phyloP scores from a whole-genome alignment of 2,113 vertebrate genomes.

The Nyctibius bracteatus region DNA sequence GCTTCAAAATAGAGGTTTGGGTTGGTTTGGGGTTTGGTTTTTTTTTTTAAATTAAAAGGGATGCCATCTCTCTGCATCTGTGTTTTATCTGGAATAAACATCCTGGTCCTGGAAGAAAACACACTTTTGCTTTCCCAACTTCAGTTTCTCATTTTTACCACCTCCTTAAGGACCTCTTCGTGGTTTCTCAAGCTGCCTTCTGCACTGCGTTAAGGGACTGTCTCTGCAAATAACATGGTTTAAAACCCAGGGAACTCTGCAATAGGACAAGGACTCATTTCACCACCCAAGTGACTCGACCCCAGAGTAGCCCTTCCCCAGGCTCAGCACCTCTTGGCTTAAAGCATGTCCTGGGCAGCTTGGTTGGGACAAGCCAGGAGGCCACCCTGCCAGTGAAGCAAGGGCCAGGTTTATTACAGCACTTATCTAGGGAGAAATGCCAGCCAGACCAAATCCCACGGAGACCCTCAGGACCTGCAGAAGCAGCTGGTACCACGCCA shows the following conservation, averaged over 20 bases:
- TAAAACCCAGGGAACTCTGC: not conserved
- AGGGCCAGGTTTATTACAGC: not conserved
- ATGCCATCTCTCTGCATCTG: not conserved
- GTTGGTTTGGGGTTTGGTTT: not conserved
- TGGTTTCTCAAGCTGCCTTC: not conserved
- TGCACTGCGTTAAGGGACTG: not conserved
- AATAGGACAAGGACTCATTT: not conserved
- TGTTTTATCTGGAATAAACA: not conserved
- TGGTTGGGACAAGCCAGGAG: fast-evolving
- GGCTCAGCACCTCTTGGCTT: not conserved
- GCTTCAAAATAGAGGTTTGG: conserved; percentile 18
- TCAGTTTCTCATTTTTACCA: not conserved
- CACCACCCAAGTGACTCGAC: not conserved
- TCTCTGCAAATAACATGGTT: not conserved
- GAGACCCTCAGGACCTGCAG: not conserved
- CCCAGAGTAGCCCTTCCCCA: not conserved
- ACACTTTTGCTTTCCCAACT: not conserved
- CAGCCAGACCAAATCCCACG: not conserved
- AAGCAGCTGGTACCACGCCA: not conserved
- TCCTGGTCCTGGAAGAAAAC: not conserved
- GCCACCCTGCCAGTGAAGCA: not conserved
- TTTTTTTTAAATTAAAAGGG: not conserved
- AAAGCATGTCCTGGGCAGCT: not conserved
- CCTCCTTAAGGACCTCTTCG: not conserved
- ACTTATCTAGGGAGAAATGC: not conserved